Evolutionary conservation across 2,113 vertebrate species (phyloP), one percentile per base, ranked within the genome.

Genomic region (Pelecanus crispus): DNA sequence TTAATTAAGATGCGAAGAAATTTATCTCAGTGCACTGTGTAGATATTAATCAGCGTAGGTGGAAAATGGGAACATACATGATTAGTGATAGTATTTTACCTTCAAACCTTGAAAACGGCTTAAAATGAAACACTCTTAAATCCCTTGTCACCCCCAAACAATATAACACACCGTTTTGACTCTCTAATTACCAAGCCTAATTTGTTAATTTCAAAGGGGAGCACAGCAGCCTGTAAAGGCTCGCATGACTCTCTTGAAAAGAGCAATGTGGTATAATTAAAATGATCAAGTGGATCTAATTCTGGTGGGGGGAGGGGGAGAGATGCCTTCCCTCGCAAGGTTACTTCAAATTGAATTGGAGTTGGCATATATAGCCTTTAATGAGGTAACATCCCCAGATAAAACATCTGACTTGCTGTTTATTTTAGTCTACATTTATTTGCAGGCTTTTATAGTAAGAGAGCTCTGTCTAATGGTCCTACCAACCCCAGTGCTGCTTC

Each of bases 221-320:
- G 77, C 94, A 83, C 66, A 93, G 94, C 94, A 95, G 95, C 88
- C 93, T 92, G 86, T 95, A 94, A 95, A 96, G 85, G 88, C 95
- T 95, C 34, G 2, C 91, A 95, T 87, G 88, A 92, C 90, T 96
- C 94, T 94, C 73, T 93, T 88, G 62, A 95, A 96, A 97, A 94
- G 94, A 96, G 93, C 95, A 92, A 38, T 95, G 92, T 5, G 11
- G 65, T 95, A 93, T 97, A 95, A 97, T 97, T 94, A 97, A 97
- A 97, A 96, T 97, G 96, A 97, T 95, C 95, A 97, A 97, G 97
- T 97, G 93, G 96, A 97, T 97, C 97, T 96, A 93, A 95, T 95
- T 95, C 25, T 21, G 56, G 34, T 20, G 56, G 32, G 31, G 18
- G 20, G 7, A n/a, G 6, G 47, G 49, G 8, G 44, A 9, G 29